Conservation (phyloP, 2,888 invertebrate species). For the Lithophane leautieri region DNA sequence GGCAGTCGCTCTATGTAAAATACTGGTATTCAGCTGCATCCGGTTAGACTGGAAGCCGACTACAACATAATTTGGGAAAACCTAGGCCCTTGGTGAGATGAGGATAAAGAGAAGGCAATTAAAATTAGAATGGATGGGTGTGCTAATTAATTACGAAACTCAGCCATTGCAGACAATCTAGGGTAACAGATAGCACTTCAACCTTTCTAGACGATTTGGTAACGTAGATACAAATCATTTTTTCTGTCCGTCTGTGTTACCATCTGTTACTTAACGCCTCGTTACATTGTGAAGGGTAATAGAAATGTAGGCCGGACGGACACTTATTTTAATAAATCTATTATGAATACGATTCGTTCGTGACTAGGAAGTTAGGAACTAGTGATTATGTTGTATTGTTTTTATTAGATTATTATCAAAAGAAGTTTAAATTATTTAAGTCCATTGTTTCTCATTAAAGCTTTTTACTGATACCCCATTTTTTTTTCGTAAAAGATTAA, state of each 20-base stretch:
- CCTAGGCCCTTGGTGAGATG: background rate
- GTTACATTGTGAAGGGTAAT: constrained; percentile 47
- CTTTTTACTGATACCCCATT: background rate
- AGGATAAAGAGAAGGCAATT: background rate
- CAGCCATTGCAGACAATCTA: constrained; percentile 4
- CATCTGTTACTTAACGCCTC: constrained; percentile 40
- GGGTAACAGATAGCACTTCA: constrained; percentile 5
- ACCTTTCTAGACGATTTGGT: constrained; percentile 36
- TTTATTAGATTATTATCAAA: constrained; percentile 1
- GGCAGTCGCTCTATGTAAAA: background rate
- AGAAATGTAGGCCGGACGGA: constrained; percentile 32
- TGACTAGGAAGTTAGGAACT: constrained; percentile 36
- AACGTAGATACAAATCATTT: constrained; percentile 24
- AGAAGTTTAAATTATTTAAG: background rate
- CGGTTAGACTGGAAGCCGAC: background rate
- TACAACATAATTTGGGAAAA: background rate
- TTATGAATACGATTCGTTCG: constrained; percentile 30
- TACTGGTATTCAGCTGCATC: background rate
- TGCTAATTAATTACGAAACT: constrained; percentile 11
- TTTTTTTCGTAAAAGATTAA: no score
- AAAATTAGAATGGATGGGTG: background rate
- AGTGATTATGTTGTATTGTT: constrained; percentile 7
- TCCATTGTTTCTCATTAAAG: background rate
- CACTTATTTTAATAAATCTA: constrained; percentile 43
- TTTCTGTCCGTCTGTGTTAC: constrained; percentile 28